Base-by-base conservation (phyloP, 2,888 invertebrate genomes). In the Chymomyza caudatula region DNA sequence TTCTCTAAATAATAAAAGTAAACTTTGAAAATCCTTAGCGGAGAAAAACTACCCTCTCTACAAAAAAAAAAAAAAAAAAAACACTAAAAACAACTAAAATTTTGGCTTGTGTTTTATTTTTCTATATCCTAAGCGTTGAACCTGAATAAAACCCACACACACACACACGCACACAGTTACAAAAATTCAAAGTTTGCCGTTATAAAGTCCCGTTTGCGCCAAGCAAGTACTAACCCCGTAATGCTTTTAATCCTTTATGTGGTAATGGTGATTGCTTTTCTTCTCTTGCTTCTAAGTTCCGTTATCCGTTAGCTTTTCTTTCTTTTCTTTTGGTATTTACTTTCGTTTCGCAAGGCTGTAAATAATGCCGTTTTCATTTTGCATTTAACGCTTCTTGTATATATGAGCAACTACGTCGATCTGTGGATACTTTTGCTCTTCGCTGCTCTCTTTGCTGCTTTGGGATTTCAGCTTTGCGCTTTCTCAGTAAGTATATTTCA, bases 1-100 rank as follows among this genome's bases (percentile, higher is more conserved):
- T 85, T 83, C 85, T 83, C 77, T 81, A 76, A 83, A 83, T 85
- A 83, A 83, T 85, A 83, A 82, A 85, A 85, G 84, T 83, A 83
- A 83, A 83, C 83, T 85, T 83, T 85, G 76, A 80, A 82, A 82
- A 85, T 81, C 83, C 78, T 83, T 83, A 83, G 85, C 77, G 85
- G 81, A 85, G 76, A 83, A 78, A 77, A 78, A 71, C 81, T 85
- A 80, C 83, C 83, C 81, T 77, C 84, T 81, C 81, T 85, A 73
- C 73, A 79, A 82, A 83, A 78, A 77, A 78, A 78, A 73, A 71
- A 70, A 59, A 56, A 68, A 73, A 76, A 71, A 65, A 54, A 58
- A 55, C 60, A 62, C 67, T 65, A 76, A 67, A 70, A 68, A 69
- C 58, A 60, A 60, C 61, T 49, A 65, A 73, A 73, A 71, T 61